Conservation (phyloP, 2,113 vertebrate genomes). For the Brienomyrus brachyistius region DNA sequence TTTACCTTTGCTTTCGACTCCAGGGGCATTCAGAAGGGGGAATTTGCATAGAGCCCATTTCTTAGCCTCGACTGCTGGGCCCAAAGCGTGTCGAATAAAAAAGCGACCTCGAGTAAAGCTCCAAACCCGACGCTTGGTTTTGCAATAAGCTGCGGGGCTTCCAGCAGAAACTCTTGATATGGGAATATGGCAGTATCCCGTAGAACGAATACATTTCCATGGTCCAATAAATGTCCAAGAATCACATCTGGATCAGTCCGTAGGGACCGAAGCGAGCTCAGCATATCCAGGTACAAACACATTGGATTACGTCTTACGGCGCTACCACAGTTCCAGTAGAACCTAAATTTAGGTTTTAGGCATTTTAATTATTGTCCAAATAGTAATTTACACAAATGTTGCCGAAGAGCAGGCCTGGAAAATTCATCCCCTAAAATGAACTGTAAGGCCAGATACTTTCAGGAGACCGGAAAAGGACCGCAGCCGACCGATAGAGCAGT, state of each 20-base stretch:
- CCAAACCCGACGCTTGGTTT: constrained; percentile 31
- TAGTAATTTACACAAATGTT: not conserved
- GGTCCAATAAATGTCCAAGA: not conserved
- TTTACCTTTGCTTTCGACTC: constrained; percentile 49
- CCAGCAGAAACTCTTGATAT: constrained; percentile 40
- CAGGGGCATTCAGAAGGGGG: constrained; percentile 46
- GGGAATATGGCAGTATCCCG: constrained; percentile 50
- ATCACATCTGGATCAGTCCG: not conserved
- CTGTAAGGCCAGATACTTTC: not conserved
- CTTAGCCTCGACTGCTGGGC: constrained; percentile 23
- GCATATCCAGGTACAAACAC: not conserved
- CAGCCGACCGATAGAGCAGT: not conserved
- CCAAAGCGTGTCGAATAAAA: constrained; percentile 15
- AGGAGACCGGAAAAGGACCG: not conserved
- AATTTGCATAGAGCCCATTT: constrained; percentile 34
- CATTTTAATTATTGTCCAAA: not conserved
- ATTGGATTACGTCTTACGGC: not conserved
- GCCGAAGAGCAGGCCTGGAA: not conserved
- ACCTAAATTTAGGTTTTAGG: not conserved
- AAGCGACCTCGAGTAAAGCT: constrained; percentile 1
- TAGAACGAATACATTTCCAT: not conserved
- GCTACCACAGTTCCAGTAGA: not conserved
- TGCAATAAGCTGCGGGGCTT: constrained; percentile 40
- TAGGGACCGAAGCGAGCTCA: not conserved
- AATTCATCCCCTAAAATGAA: not conserved